Evolutionary conservation across 2,797 vertebrate species (phyloP).

Genomic region (Enteromius anoplus): DNA sequence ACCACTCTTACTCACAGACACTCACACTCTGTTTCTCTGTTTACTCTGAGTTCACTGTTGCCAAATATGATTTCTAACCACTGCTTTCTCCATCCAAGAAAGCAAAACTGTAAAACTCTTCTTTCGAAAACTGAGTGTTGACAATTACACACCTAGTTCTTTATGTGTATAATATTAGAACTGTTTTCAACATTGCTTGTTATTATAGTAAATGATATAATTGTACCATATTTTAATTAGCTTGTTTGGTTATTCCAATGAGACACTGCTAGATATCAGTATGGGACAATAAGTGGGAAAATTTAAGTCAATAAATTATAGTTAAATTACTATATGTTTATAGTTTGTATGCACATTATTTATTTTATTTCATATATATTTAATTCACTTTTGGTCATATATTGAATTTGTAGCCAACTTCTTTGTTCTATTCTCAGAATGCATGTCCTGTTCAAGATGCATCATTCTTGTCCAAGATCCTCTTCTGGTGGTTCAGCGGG

Average conservation of each 20-base stretch:
- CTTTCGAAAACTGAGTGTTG: constrained; percentile 2
- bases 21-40: constrained; percentile 64
- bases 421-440: constrained; percentile 82
- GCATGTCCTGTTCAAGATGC: constrained; percentile 88
- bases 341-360: not conserved
- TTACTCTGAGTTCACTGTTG: constrained; percentile 67
- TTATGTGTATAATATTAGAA: not conserved
- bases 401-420: constrained; percentile 38
- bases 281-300: not conserved
- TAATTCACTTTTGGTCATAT: not conserved
- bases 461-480: constrained; percentile 90
- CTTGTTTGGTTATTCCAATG: not conserved
- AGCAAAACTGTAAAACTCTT: constrained; percentile 38
- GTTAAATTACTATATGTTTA: not conserved
- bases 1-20: constrained; percentile 45
- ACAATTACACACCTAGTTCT: constrained; percentile 16
- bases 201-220: not conserved
- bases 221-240: not conserved
- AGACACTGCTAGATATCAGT: not conserved
- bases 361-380: not conserved
- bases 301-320: not conserved
- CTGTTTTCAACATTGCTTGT: not conserved
- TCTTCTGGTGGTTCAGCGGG: constrained; percentile 97
- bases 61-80: constrained; percentile 57
- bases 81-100: constrained; percentile 52